A percentile compares a stretch with the other conserved stretches of the same genome.
Conservation (phyloP, 2,797 vertebrate genomes). For the Platyrinchus mystaceus region DNA sequence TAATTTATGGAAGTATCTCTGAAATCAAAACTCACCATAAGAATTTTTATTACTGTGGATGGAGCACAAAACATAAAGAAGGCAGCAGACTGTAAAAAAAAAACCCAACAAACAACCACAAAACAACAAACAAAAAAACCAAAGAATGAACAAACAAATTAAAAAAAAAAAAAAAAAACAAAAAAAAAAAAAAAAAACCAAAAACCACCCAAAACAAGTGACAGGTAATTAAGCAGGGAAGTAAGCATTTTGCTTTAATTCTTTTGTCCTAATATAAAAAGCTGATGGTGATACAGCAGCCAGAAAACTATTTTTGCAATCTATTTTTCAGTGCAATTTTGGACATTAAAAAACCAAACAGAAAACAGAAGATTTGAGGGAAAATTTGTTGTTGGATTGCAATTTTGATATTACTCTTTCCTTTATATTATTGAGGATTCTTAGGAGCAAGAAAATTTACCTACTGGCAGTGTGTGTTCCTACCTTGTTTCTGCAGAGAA, state of each 20-base stretch:
- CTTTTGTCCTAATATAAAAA: not conserved
- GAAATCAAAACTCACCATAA: not conserved
- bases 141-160: not conserved
- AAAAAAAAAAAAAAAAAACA: accelerated
- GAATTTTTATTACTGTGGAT: not conserved
- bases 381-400: not conserved
- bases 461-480: not conserved
- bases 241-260: not conserved
- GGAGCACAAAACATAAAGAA: not conserved
- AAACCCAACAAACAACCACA: not conserved
- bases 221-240: not conserved
- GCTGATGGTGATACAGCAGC: not conserved
- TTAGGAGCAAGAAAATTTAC: not conserved
- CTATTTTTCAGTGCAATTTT: not conserved
- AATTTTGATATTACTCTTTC: not conserved
- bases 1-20: not conserved
- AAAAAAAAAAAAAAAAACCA: too few relatives aligned
- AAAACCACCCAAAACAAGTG: not conserved
- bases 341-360: not conserved
- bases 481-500: not conserved
- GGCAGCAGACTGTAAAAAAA: not conserved
- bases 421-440: not conserved
- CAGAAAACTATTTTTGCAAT: not conserved
- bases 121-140: not conserved
- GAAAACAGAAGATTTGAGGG: not conserved